These are phyloP conservation scores for Anodontia alba DNA, from an alignment of 2,888 invertebrate species.

Conservation along the genomic window DNA sequence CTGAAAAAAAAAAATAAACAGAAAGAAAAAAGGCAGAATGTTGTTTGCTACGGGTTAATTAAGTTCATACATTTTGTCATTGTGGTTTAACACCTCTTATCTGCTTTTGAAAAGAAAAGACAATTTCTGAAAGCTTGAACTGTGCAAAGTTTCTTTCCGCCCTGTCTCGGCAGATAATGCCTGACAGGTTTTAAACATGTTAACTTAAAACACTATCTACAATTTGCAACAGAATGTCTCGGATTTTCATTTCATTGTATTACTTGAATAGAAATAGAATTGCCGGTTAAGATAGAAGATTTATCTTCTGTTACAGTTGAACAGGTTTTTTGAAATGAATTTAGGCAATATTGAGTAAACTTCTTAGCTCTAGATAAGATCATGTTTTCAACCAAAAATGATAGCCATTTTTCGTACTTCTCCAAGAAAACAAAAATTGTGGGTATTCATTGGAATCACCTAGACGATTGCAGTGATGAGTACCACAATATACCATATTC, in stretches of 20 bases:
- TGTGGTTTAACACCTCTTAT: neutral
- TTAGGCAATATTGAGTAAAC: neutral
- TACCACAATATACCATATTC: no score
- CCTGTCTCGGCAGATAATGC: neutral
- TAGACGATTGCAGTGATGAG: no score
- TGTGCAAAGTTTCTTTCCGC: neutral
- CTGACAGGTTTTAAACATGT: neutral
- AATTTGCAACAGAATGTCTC: neutral
- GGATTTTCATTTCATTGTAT: conserved; percentile 11
- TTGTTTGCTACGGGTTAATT: no score
- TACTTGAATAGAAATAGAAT: neutral
- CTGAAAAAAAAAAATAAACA: no score
- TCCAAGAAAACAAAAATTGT: no score
- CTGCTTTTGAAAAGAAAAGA: neutral
- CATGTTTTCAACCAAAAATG: no score
- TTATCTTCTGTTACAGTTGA: conserved; percentile 2
- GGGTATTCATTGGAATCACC: no score
- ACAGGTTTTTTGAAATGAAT: neutral
- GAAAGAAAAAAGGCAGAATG: no score
- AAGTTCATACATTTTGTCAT: no score
- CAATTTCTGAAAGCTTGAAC: neutral
- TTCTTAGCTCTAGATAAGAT: no score
- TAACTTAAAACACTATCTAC: neutral
- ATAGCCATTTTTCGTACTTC: no score
- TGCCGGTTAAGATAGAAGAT: neutral